Evolutionary conservation across 2,797 vertebrate species (phyloP).

Genomic region (Spea hammondii): DNA sequence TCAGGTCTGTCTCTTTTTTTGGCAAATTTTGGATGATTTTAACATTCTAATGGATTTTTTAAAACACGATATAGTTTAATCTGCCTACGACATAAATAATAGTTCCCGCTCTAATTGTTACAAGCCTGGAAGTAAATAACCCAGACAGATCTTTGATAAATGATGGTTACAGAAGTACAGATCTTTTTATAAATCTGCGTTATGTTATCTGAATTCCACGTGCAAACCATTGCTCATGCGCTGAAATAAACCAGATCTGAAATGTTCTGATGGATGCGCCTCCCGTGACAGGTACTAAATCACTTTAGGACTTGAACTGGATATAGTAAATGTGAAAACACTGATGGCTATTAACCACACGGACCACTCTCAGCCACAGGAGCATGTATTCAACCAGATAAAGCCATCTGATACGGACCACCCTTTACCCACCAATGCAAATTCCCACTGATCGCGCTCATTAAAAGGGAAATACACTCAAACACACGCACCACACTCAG

Average conservation of each 20-base stretch:
- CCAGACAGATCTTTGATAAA: conserved; percentile 17
- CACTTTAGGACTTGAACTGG: conserved; percentile 17
- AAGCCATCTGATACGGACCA: too few relatives aligned
- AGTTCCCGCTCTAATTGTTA: conserved; percentile 11
- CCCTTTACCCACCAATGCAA: too few relatives aligned
- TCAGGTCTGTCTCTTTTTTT: background rate
- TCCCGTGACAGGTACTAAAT: conserved; percentile 14
- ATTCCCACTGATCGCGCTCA: too few relatives aligned
- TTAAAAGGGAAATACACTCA: too few relatives aligned
- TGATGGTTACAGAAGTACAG: background rate
- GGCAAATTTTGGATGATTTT: background rate
- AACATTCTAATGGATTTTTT: too few relatives aligned
- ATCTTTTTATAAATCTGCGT: background rate
- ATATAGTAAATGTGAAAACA: background rate
- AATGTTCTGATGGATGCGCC: conserved; percentile 32
- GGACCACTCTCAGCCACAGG: too few relatives aligned
- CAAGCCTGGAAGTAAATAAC: conserved; percentile 14
- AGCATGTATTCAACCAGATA: too few relatives aligned
- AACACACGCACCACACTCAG: too few relatives aligned
- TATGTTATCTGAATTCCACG: background rate
- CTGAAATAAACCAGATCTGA: conserved; percentile 27
- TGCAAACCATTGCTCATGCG: background rate
- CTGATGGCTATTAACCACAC: background rate
- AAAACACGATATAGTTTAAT: background rate
- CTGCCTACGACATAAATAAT: background rate